Evolutionary conservation across 2,888 invertebrate genomes (phyloP).

Genomic region (Drosophila melanosoma): DNA sequence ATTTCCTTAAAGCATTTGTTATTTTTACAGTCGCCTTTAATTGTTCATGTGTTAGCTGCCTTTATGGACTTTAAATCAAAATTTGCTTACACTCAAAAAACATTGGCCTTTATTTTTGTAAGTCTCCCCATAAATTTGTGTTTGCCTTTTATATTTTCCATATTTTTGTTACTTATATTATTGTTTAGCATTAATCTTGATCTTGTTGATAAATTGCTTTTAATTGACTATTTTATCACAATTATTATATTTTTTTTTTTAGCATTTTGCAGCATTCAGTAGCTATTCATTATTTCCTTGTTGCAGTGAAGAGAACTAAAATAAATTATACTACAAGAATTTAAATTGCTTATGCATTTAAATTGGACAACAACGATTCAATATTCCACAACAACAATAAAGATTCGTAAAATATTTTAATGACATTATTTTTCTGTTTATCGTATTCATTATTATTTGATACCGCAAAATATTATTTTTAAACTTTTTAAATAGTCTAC

Average conservation of each 20-base stretch:
- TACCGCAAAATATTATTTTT: not conserved
- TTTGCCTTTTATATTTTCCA: not conserved
- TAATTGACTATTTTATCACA: constrained; percentile 26
- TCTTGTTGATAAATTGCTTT: constrained; percentile 37
- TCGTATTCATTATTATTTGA: not conserved
- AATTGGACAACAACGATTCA: not conserved
- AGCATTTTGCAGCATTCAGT: not conserved
- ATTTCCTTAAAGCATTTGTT: constrained; percentile 10
- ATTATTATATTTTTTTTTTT: not conserved
- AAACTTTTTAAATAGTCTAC: not conserved
- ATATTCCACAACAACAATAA: not conserved
- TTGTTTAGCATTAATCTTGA: not conserved
- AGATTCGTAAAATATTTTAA: not conserved
- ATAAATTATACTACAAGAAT: not conserved
- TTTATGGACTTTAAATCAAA: not conserved
- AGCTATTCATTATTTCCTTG: not conserved
- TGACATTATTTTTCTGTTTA: not conserved
- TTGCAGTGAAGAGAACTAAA: not conserved
- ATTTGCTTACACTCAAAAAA: not conserved
- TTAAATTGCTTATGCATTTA: not conserved
- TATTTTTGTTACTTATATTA: not conserved
- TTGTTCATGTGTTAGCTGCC: not conserved
- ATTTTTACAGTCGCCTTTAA: constrained; percentile 4
- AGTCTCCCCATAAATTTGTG: too few species aligned
- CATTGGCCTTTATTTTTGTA: not conserved